phyloP scores from a whole-genome alignment of 2,888 invertebrate species.

The Siphlonurus alternatus region DNA sequence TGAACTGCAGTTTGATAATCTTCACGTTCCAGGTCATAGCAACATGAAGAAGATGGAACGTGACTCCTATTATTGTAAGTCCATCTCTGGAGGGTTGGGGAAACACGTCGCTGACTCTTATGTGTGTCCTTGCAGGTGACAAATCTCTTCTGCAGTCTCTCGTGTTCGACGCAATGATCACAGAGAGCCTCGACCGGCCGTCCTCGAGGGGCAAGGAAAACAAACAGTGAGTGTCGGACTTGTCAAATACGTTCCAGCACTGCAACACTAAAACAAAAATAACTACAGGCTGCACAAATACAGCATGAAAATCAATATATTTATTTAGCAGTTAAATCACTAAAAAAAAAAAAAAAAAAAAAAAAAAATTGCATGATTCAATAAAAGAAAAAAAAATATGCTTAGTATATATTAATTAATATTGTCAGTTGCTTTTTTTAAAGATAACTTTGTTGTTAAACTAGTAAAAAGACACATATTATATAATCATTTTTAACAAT shows the following conservation, averaged over 20 bases:
- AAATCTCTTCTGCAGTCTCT: conserved; percentile 78
- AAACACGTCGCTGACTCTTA: background rate
- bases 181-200: conserved; percentile 58
- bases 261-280: no score
- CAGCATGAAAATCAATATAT: conserved; percentile 2
- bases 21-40: conserved; percentile 26
- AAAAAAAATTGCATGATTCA: background rate
- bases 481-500: no score
- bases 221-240: conserved; percentile 51
- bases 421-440: background rate
- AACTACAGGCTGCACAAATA: conserved; percentile 1
- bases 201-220: conserved; percentile 46
- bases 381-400: conserved; percentile 5
- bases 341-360: background rate
- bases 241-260: no score
- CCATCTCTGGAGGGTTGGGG: conserved; percentile 1
- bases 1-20: no score
- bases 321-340: background rate
- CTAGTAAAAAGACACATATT: no score
- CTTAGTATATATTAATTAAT: conserved; percentile 5
- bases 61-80: conserved; percentile 60
- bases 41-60: conserved; percentile 49
- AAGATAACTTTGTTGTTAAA: no score
- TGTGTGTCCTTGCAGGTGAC: conserved; percentile 58
- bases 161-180: conserved; percentile 79